These are phyloP conservation scores for Acropora tenuis DNA, from an alignment of 64 coral and sea anemone genomes.

Conservation along the genomic window DNA sequence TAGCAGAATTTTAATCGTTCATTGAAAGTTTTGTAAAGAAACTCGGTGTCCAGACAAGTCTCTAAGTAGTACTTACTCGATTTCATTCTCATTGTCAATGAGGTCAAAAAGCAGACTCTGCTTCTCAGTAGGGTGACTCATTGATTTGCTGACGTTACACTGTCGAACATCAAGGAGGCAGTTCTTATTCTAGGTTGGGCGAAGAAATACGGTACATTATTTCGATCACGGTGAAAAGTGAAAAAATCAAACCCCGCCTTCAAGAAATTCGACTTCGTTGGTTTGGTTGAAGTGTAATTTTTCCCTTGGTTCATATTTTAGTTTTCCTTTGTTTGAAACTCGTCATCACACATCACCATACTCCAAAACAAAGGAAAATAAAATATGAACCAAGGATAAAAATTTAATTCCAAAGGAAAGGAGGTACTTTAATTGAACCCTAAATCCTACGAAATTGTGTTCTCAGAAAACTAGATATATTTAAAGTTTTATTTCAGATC, in stretches of 20 bases:
- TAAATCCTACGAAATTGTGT: slow-evolving; percentile 7
- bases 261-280: not conserved
- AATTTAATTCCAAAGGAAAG: not conserved
- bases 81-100: no score
- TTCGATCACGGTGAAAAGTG: not conserved
- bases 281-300: not conserved
- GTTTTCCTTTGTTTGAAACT: no score
- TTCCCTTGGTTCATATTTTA: no score
- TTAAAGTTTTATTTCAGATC: slow-evolving; percentile 12
- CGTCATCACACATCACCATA: no score
- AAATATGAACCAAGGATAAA: no score
- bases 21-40: slow-evolving; percentile 6
- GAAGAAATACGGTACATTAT: not conserved
- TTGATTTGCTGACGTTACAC: no score
- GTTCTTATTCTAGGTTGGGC: no score
- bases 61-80: not conserved
- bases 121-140: no score
- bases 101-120: no score
- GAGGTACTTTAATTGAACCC: not conserved
- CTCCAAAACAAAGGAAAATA: no score
- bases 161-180: no score
- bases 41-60: not conserved
- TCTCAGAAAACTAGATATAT: not conserved
- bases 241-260: slow-evolving; percentile 1
- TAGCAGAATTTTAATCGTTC: slow-evolving; percentile 5